A percentile compares a stretch with the other conserved stretches of the same genome.
phyloP scores from a whole-genome alignment of 2,888 invertebrate species.

The Xanthostigma xanthostigma region DNA sequence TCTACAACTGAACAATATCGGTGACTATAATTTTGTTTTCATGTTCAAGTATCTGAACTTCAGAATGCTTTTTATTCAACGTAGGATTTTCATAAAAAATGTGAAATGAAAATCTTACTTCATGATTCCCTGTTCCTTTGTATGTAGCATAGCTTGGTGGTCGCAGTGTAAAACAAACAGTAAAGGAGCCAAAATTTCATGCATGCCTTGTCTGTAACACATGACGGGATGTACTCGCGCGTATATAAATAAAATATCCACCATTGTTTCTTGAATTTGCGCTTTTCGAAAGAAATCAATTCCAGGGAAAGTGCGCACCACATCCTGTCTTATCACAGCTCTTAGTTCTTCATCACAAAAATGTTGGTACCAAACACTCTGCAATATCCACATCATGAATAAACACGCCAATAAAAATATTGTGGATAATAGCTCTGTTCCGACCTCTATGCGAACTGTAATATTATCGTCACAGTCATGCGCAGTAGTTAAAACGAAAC shows the following conservation, averaged over 20 bases:
- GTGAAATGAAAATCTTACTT: slow-evolving; percentile 18
- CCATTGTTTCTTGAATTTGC: slow-evolving; percentile 57
- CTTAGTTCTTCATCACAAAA: slow-evolving; percentile 68
- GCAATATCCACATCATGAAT: slow-evolving; percentile 18
- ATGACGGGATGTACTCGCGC: slow-evolving; percentile 50
- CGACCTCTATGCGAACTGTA: too few relatives aligned
- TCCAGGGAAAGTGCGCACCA: slow-evolving; percentile 69
- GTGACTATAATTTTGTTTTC: too few relatives aligned
- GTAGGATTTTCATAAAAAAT: background rate
- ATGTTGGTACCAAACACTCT: slow-evolving; percentile 76
- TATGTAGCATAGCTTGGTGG: slow-evolving; percentile 49
- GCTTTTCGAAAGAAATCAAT: slow-evolving; percentile 59
- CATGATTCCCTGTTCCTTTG: slow-evolving; percentile 33
- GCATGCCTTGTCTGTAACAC: slow-evolving; percentile 77
- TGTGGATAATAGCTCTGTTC: too few relatives aligned
- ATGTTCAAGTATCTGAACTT: too few relatives aligned
- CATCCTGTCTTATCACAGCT: slow-evolving; percentile 63
- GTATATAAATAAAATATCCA: slow-evolving; percentile 43
- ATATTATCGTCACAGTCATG: background rate
- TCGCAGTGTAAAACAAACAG: slow-evolving; percentile 64
- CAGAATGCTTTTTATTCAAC: too few relatives aligned
- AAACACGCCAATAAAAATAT: background rate
- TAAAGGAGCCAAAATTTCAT: slow-evolving; percentile 69
- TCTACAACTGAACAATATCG: too few relatives aligned
- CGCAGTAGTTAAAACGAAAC: too few relatives aligned